Base-by-base conservation (phyloP, 2,113 vertebrate genomes). In the Parotia lawesii region DNA sequence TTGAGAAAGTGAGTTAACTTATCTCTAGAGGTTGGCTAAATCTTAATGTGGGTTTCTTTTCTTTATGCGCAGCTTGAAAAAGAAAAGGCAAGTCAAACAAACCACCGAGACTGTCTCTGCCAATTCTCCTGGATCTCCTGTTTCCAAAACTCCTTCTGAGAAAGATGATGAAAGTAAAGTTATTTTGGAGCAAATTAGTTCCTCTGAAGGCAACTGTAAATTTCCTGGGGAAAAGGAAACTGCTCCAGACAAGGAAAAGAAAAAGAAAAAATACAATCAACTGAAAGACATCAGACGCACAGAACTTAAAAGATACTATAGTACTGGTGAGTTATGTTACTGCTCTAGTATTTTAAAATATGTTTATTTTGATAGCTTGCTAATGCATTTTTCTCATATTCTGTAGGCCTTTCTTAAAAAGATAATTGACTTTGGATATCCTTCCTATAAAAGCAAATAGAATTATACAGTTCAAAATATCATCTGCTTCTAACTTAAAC, bases 301-400 rank as follows among this genome's bases (percentile, higher is more conserved):
- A 51, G 98, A 98, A 65, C 97, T 98, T 31, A 98, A 98, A 95
- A 96, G 97, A 96, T 98, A 97, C 42, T 98, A 97, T 17, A 97
- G 73, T 70, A 95, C 94, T 19, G 97, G 98, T 98, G 92, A 98
- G 96, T 88, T 66, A 37, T 3, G 8, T 61, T 73, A 35, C 33
- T 33, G 20, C 50, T 76, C 0, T 6, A 22, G n/a, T 23, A 23
- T 29, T 73, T 47, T 78, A n/a, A 77, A 89, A 38, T 66, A 11
- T 17, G 5, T 48, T 87, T 87, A 9, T 47, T 91, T 85, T 75
- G 38, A 12, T 61, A 62, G 33, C 14, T 79, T 66, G 23, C 65
- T 72, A 57, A 44, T 85, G 4, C 35, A 37, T 45, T 89, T 86
- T 50, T 74, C 45, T 56, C 9, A 12, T 58, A 42, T 80, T 60